These are phyloP conservation scores for Melanophora roralis DNA, from an alignment of 2,888 invertebrate species.

Conservation along the genomic window DNA sequence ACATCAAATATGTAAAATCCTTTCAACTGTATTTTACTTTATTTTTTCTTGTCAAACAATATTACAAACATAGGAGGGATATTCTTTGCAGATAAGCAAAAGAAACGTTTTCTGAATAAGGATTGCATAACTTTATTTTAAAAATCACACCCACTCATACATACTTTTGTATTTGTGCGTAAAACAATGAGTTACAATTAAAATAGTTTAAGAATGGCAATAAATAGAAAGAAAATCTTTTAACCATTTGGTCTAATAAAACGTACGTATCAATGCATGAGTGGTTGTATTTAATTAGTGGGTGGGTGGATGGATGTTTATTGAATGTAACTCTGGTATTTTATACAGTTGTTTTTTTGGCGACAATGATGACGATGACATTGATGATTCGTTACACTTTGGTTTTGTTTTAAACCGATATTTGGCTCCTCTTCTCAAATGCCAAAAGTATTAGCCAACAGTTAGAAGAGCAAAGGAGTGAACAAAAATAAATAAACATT, in stretches of 20 bases:
- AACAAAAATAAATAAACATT: not conserved
- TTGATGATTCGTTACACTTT: slow-evolving; percentile 41
- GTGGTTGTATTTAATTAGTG: slow-evolving; percentile 20
- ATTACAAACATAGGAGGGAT: too few species aligned
- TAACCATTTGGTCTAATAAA: slow-evolving; percentile 2
- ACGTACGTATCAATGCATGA: not conserved
- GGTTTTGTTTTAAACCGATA: slow-evolving; percentile 15
- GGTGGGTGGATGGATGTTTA: slow-evolving; percentile 31
- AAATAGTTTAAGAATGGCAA: not conserved
- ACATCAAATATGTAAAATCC: slow-evolving; percentile 9
- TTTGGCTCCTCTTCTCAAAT: slow-evolving; percentile 37
- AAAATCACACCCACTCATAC: not conserved
- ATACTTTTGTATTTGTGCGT: not conserved
- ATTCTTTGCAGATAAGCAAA: too few species aligned
- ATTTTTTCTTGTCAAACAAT: not conserved
- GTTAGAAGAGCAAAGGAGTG: slow-evolving; percentile 1
- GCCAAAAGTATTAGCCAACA: slow-evolving; percentile 24
- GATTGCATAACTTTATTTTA: too few species aligned
- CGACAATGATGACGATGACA: slow-evolving; percentile 21
- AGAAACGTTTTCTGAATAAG: too few species aligned
- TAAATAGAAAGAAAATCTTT: not conserved
- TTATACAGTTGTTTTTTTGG: slow-evolving; percentile 33
- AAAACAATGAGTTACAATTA: not conserved
- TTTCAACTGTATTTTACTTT: not conserved
- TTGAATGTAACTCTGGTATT: slow-evolving; percentile 55